Evolutionary conservation across 2,113 vertebrate species (phyloP).

Genomic region (Scytalopus superciliaris): DNA sequence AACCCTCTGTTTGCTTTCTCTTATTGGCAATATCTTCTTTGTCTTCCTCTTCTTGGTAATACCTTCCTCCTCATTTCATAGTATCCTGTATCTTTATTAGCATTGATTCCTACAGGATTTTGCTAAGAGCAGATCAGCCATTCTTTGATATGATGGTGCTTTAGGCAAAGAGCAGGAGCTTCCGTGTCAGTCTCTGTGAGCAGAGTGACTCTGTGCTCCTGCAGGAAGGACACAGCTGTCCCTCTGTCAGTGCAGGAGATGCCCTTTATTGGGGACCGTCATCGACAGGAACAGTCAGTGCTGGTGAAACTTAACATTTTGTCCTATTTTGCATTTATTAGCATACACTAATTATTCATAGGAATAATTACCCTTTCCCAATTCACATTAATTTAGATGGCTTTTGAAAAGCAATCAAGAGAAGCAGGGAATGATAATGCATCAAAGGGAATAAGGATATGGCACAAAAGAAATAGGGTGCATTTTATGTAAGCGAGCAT

Average conservation of each 20-base stretch:
- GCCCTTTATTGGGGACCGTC: not conserved
- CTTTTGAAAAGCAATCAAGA: slow-evolving; percentile 76
- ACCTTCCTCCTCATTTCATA: not conserved
- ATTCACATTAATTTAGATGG: slow-evolving; percentile 67
- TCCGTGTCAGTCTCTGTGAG: fast-evolving
- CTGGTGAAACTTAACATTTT: slow-evolving; percentile 5
- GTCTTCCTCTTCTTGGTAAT: not conserved
- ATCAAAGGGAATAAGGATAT: slow-evolving; percentile 55
- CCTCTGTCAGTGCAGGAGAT: not conserved
- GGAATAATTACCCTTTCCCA: slow-evolving; percentile 70
- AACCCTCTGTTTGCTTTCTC: not conserved
- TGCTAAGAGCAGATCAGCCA: not conserved
- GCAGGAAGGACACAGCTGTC: not conserved
- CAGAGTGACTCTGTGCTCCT: fast-evolving
- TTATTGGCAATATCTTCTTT: not conserved
- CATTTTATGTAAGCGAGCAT: not conserved
- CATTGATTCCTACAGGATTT: fast-evolving
- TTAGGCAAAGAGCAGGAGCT: not conserved
- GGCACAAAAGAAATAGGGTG: not conserved
- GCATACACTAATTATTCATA: slow-evolving; percentile 72
- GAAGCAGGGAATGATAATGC: slow-evolving; percentile 57
- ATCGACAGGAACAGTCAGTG: not conserved
- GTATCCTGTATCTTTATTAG: not conserved
- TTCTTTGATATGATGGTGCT: not conserved
- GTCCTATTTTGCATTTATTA: slow-evolving; percentile 71